Conservation (phyloP, 2,888 invertebrate species). For the Drosophila cyrtoloma region DNA sequence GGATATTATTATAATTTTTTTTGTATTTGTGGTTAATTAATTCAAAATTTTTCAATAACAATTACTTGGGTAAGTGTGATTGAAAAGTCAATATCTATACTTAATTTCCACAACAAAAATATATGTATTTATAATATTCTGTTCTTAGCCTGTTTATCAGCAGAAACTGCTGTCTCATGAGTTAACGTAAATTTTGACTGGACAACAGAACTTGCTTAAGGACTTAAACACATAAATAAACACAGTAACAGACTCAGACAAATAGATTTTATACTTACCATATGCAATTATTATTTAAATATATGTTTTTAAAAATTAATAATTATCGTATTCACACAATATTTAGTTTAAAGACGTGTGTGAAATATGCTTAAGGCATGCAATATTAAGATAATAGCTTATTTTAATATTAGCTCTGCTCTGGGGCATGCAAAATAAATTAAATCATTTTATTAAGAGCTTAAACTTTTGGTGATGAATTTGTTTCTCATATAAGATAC, state of each 20-base stretch:
- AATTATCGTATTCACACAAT: constrained; percentile 21
- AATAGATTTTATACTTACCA: constrained; percentile 49
- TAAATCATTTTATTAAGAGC: neutral
- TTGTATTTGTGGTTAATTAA: constrained; percentile 26
- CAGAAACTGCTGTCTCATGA: constrained; percentile 14
- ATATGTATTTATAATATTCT: constrained; percentile 3
- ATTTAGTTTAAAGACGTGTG: neutral
- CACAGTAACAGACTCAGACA: constrained; percentile 34
- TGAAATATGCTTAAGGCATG: constrained; percentile 15
- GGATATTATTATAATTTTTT: constrained; percentile 34
- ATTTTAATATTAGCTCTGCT: neutral
- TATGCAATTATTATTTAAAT: neutral
- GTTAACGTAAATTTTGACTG: constrained; percentile 8
- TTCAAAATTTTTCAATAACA: constrained; percentile 13
- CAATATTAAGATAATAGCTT: neutral
- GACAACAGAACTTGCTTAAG: constrained; percentile 21
- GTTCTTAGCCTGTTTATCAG: constrained; percentile 5
- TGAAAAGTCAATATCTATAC: neutral
- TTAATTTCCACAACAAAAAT: constrained; percentile 11
- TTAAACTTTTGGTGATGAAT: neutral
- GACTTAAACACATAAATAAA: constrained; percentile 37
- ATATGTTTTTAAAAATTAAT: neutral
- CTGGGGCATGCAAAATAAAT: neutral
- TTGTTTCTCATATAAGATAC: neutral
- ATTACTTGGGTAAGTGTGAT: constrained; percentile 19